Percentiles rank a stretch among this genome's conserved stretches.
Conservation (phyloP, 1,140 invertebrate genomes). For the Laodelphax striatellus region DNA sequence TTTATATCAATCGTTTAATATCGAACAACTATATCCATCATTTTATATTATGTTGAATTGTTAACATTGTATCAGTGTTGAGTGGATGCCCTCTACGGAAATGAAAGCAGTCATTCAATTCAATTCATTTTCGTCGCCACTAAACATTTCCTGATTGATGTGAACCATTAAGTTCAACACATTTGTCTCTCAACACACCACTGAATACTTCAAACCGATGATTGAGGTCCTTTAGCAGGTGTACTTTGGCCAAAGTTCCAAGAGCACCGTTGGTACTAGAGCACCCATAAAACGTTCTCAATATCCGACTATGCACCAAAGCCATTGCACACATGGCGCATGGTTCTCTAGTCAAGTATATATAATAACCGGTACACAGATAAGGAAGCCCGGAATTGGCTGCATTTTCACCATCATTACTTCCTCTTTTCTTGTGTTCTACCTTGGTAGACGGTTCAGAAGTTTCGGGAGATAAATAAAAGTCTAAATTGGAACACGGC, state of each 20-base stretch:
- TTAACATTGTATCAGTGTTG: too few relatives aligned
- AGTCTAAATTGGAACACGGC: conserved; percentile 24
- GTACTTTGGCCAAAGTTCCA: conserved; percentile 56
- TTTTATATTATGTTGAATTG: too few relatives aligned
- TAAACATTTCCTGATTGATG: too few relatives aligned
- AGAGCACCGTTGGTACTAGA: conserved; percentile 49
- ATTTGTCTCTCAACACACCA: conserved; percentile 27
- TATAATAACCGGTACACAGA: conserved; percentile 79
- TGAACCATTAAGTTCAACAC: background rate
- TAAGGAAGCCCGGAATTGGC: conserved; percentile 44
- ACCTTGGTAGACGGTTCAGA: background rate
- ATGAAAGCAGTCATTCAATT: too few relatives aligned
- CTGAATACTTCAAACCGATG: conserved; percentile 80
- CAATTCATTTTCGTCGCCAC: too few relatives aligned
- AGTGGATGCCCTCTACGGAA: too few relatives aligned
- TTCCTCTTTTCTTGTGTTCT: background rate
- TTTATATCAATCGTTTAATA: too few relatives aligned
- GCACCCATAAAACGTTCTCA: conserved; percentile 66
- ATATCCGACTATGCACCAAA: conserved; percentile 73
- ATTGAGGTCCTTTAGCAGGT: conserved; percentile 68
- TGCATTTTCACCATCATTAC: background rate
- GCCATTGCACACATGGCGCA: conserved; percentile 94
- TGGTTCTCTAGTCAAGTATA: conserved; percentile 74
- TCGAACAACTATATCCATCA: too few relatives aligned
- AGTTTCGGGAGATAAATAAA: background rate